Evolutionary conservation across 1,140 invertebrate genomes (phyloP).

Genomic region (Phortica variegata): DNA sequence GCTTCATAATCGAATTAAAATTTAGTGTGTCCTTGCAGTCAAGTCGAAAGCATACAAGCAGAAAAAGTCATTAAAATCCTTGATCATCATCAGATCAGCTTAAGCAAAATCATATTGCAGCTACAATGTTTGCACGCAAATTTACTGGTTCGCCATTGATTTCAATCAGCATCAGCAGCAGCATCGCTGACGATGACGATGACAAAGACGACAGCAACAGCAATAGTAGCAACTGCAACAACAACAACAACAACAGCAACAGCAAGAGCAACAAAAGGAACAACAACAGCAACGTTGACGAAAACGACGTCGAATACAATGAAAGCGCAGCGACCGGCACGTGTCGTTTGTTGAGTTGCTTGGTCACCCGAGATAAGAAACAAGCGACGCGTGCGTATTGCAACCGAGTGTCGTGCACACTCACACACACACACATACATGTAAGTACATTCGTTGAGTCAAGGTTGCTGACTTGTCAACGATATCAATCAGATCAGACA

Average conservation of each 20-base stretch:
- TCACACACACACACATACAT: constrained; percentile 14
- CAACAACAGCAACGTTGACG: no score
- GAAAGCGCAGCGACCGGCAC: constrained; percentile 25
- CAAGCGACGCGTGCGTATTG: constrained; percentile 34
- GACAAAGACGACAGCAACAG: no score
- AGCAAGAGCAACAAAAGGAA: no score
- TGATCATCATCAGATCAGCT: neutral
- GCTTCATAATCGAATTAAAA: constrained; percentile 54
- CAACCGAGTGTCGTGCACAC: constrained; percentile 29
- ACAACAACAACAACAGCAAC: no score
- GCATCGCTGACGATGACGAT: no score
- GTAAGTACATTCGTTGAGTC: neutral
- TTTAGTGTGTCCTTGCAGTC: no score
- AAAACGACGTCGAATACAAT: no score
- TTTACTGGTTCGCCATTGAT: constrained; percentile 43
- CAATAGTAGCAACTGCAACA: no score
- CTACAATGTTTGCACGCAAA: constrained; percentile 47
- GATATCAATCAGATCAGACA: no score
- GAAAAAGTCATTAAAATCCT: constrained; percentile 51
- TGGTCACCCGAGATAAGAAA: constrained; percentile 56
- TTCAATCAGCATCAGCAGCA: no score
- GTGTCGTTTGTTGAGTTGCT: constrained; percentile 26
- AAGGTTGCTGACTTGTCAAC: no score
- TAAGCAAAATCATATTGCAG: constrained; percentile 13
- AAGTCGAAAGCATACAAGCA: constrained; percentile 5